Evolutionary conservation across 2,113 vertebrate species (phyloP).

Genomic region (Cryptotis parvus): DNA sequence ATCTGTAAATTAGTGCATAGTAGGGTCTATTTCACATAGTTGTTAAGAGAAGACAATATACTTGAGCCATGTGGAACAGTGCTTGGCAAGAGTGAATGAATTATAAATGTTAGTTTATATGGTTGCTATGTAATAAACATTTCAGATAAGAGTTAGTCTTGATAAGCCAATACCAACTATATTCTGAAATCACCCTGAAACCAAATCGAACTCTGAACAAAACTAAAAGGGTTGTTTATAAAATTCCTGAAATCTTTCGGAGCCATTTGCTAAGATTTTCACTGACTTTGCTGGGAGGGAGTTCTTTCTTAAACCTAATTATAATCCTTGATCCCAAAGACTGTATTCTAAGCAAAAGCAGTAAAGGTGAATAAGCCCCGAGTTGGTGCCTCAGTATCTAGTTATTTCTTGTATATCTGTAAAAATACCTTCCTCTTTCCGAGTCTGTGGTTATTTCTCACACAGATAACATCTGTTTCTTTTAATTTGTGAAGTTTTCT

Average conservation of each 20-base stretch:
- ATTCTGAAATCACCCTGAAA: conserved; percentile 44
- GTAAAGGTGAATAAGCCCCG: background rate
- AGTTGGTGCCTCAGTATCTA: background rate
- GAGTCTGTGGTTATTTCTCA: background rate
- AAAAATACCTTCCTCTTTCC: background rate
- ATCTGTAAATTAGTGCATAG: conserved; percentile 35
- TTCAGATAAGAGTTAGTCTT: conserved; percentile 8
- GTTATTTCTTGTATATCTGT: background rate
- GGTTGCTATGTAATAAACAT: background rate
- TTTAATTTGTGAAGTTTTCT: background rate
- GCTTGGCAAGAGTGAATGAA: background rate
- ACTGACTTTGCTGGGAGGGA: background rate
- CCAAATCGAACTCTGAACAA: background rate
- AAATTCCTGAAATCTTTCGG: conserved; percentile 5
- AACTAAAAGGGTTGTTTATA: background rate
- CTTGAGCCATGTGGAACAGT: background rate
- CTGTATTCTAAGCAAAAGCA: background rate
- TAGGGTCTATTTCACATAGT: background rate
- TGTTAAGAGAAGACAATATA: background rate
- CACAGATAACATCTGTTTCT: background rate
- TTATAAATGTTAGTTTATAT: background rate
- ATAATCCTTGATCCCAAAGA: background rate
- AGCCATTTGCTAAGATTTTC: conserved; percentile 7
- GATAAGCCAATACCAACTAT: background rate
- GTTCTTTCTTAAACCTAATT: background rate